These are phyloP conservation scores for Ceratothoa steindachneri DNA, from an alignment of 2,888 invertebrate genomes.

Conservation along the genomic window DNA sequence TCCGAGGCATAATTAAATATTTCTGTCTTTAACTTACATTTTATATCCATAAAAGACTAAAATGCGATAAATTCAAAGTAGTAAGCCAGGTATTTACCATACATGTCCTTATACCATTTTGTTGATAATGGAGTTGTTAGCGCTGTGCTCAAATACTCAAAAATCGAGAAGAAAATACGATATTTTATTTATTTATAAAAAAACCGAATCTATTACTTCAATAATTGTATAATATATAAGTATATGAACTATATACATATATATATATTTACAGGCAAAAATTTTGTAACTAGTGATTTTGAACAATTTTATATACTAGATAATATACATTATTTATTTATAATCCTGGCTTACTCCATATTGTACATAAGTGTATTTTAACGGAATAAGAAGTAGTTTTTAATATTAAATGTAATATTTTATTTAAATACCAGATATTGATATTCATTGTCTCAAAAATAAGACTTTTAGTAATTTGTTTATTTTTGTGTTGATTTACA, in stretches of 20 bases:
- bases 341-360: background rate
- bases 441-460: slow-evolving; percentile 13
- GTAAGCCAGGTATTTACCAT: too few species aligned
- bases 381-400: background rate
- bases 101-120: too few species aligned
- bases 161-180: too few species aligned
- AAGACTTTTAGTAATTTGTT: slow-evolving; percentile 18
- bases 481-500: slow-evolving; percentile 42
- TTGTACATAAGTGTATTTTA: slow-evolving; percentile 5
- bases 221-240: background rate
- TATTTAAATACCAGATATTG: slow-evolving; percentile 4
- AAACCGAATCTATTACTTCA: background rate
- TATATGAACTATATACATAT: slow-evolving; percentile 1
- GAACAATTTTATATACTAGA: background rate
- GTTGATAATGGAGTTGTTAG: too few species aligned
- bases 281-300: too few species aligned
- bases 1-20: too few species aligned
- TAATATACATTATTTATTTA: background rate
- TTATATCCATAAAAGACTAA: too few species aligned
- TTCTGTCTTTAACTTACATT: too few species aligned
- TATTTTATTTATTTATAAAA: background rate
- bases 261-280: background rate
- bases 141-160: too few species aligned
- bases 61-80: too few species aligned
- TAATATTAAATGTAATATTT: slow-evolving; percentile 17